Base-by-base conservation (phyloP, 2,113 vertebrate species). In the Circaetus gallicus region DNA sequence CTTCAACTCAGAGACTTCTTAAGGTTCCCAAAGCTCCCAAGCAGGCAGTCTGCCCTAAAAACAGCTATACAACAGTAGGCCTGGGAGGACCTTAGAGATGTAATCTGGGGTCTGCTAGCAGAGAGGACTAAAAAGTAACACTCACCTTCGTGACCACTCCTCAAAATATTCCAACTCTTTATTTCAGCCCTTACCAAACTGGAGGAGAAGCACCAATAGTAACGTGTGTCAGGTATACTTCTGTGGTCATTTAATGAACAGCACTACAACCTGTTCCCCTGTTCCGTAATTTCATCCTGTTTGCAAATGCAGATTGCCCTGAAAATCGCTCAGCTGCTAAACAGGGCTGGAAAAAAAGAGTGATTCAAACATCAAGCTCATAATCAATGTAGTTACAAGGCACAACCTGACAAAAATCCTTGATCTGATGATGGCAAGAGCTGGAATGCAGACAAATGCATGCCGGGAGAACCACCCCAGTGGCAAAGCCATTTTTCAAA, bases 261-360 rank as follows among this genome's bases (percentile, higher is more conserved):
- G 47, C 43, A 19, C 24, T 42, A 8, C n/a, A 52, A 16, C 38
- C 38, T 42, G 11, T 24, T 36, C 11, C 14, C 13, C 5, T 36
- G 2, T 40, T 86, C 2, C 0, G 0, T 22, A 2, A 42, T 63
- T 79, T 55, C 19, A 67, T 58, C 38, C 50, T 22, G 6, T 43
- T 32, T 63, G 42, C 38, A 77, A 43, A 73, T 8, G 5, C 29
- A 47, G 42, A 42, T 66, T 83, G 55, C 31, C 55, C 34, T 86
- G 62, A 58, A 66, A 95, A 45, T 24, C 45, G 13, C 62, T 88
- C 20, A 62, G 36, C 62, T 73, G 49, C 50, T 66, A 50, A 89
- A 81, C 6, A 15, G 22, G 14, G 15, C 21, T 72, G 45, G 42
- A 6, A n/a, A 62, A 74, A 56, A 77, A 24, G 5, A 22, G 25